Percentiles rank a stretch among this genome's conserved stretches.
Evolutionary conservation across 2,888 invertebrate species (phyloP).

Genomic region (Acronicta psi): DNA sequence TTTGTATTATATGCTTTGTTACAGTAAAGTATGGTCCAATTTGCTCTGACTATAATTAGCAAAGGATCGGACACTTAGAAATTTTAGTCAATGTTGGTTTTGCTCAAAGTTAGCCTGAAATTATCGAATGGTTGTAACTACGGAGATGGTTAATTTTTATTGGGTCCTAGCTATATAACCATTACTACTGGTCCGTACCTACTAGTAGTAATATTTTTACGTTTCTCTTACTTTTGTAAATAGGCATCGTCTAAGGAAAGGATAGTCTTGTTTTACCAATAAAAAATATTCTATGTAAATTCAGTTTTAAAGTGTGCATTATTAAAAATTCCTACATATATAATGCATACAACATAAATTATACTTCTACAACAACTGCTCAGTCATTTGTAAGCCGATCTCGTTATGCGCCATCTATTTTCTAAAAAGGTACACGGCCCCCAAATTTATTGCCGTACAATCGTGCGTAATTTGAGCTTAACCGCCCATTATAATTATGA

Average conservation of each 20-base stretch:
- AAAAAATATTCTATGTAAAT: not conserved
- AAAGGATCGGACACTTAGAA: too few relatives aligned
- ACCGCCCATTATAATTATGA: conserved; percentile 56
- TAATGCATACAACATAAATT: not conserved
- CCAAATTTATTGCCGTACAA: conserved; percentile 56
- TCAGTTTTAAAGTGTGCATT: too few relatives aligned
- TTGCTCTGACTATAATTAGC: not conserved
- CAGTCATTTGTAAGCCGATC: conserved; percentile 12
- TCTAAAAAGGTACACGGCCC: conserved; percentile 31
- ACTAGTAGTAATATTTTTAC: too few relatives aligned
- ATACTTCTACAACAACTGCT: conserved; percentile 9
- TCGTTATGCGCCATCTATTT: conserved; percentile 23
- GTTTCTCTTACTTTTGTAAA: too few relatives aligned
- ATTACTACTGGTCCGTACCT: too few relatives aligned
- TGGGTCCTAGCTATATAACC: too few relatives aligned
- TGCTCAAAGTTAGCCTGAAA: too few relatives aligned
- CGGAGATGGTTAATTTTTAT: too few relatives aligned
- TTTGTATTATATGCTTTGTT: not conserved
- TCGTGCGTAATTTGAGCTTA: conserved; percentile 55
- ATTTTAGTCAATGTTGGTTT: too few relatives aligned
- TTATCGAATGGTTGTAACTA: too few relatives aligned
- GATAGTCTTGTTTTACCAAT: too few relatives aligned
- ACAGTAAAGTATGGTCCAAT: not conserved
- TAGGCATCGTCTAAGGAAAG: too few relatives aligned
- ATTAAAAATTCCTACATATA: not conserved